Evolutionary conservation across 2,888 invertebrate genomes (phyloP), one percentile per base, ranked within the genome.

Genomic region (Brachypalpus laphriformis): DNA sequence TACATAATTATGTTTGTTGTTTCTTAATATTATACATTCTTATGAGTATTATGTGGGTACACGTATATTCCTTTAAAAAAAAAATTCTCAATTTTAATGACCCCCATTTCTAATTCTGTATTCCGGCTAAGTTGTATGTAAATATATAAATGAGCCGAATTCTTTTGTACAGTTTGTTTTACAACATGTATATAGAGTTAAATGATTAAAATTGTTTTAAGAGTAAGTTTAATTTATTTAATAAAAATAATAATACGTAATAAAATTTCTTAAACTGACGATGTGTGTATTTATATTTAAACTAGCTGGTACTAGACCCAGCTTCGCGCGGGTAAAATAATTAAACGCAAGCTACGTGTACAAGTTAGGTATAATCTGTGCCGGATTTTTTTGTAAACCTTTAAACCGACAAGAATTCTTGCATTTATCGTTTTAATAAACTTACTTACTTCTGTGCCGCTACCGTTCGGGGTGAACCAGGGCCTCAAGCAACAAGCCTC

Each of bases 171-270:
- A 75, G 66, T 70, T 70, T 75, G 11, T 59, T 71, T 71, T 28
- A 40, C 16, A 28, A 34, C 47, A 42, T 70, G 45, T 76, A 75
- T 71, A 76, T 70, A 82, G 42, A 65, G 56, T 34, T 63, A 63
- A 63, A 57, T 63, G 42, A 54, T 56, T 65, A 37, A 40, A 49
- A 63, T 61, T 71, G 49, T 71, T 71, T 49, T 76, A 70, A 82
- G 76, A 28, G 3, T 76, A 82, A 65, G 49, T 45, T 11, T 82
- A 76, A 82, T 76, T 82, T 82, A 82, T 82, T 82, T 54, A 56
- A 56, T 16, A 54, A 51, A 66, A 51, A 14, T n/a, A 45, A 37
- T 18, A 8, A 31, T 31, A 34, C 34, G n/a, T 11, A 61, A 49
- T 5, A 18, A 56, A 18, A 34, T 56, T 18, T 11, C 34, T 9